Percentiles rank a stretch among this genome's conserved stretches.
phyloP scores from a whole-genome alignment of 2,888 invertebrate genomes.

The Nomada fucata region DNA sequence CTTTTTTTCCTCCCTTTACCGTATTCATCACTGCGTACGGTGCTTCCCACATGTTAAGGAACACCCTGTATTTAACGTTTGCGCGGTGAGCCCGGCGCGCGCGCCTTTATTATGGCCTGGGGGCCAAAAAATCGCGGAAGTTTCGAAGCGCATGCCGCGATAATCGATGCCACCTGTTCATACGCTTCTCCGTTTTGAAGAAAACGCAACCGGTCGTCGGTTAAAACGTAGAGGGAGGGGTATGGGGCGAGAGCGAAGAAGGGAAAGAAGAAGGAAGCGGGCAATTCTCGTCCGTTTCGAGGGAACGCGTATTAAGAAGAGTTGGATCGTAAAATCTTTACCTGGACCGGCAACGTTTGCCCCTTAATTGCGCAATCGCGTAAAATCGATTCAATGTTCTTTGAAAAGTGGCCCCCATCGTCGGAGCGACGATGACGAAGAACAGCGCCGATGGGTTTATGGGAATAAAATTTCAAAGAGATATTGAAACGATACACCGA shows the following conservation, averaged over 20 bases:
- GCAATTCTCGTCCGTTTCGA: constrained; percentile 31
- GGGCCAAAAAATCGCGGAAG: constrained; percentile 69
- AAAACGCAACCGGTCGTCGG: constrained; percentile 48
- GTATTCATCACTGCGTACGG: neutral
- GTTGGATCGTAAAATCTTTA: constrained; percentile 42
- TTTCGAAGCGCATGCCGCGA: constrained; percentile 65
- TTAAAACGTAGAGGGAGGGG: neutral
- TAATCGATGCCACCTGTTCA: constrained; percentile 74
- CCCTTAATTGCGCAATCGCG: constrained; percentile 40
- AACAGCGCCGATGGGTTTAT: neutral
- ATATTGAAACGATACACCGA: constrained; percentile 6
- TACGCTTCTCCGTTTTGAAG: constrained; percentile 59
- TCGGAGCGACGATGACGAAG: neutral
- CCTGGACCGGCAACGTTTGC: neutral
- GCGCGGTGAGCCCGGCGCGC: constrained; percentile 22
- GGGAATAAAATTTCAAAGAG: neutral
- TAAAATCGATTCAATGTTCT: constrained; percentile 32
- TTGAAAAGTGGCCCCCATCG: neutral
- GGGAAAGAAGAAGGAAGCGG: neutral
- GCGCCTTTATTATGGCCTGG: constrained; percentile 55
- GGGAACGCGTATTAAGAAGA: constrained; percentile 23
- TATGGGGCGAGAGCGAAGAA: neutral
- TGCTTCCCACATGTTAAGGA: constrained; percentile 17
- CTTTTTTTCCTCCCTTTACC: neutral
- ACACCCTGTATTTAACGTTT: constrained; percentile 57